phyloP scores from a whole-genome alignment of 1,140 invertebrate genomes.

The Lucilia sericata region DNA sequence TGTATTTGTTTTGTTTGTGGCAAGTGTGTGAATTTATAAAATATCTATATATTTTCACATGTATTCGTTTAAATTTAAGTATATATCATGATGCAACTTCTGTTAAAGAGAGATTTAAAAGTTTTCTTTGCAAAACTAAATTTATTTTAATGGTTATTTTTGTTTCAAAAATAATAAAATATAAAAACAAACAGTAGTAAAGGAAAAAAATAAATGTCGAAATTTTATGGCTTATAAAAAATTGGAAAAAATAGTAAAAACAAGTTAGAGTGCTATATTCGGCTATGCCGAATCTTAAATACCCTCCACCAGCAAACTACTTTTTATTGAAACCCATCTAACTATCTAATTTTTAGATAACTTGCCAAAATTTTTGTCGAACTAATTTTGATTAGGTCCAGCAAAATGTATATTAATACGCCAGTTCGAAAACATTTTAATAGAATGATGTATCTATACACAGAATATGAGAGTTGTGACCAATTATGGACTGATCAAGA shows the following conservation, averaged over 20 bases:
- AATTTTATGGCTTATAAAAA: background rate
- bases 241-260: background rate
- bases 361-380: no score
- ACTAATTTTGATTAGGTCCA: no score
- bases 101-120: background rate
- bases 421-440: no score
- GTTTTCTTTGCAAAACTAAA: background rate
- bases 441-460: no score
- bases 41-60: background rate
- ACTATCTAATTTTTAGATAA: no score
- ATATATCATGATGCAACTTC: background rate
- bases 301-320: no score
- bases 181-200: background rate
- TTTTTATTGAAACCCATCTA: no score
- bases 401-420: no score
- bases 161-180: slow-evolving; percentile 1
- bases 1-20: background rate
- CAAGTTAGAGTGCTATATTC: no score
- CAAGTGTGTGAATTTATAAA: background rate
- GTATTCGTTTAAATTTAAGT: background rate
- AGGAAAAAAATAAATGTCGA: background rate
- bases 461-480: no score
- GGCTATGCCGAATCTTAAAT: no score
- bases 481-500: no score
- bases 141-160: background rate